These are phyloP conservation scores for Malaclemys terrapin DNA, from an alignment of 2,113 vertebrate species.

Conservation along the genomic window DNA sequence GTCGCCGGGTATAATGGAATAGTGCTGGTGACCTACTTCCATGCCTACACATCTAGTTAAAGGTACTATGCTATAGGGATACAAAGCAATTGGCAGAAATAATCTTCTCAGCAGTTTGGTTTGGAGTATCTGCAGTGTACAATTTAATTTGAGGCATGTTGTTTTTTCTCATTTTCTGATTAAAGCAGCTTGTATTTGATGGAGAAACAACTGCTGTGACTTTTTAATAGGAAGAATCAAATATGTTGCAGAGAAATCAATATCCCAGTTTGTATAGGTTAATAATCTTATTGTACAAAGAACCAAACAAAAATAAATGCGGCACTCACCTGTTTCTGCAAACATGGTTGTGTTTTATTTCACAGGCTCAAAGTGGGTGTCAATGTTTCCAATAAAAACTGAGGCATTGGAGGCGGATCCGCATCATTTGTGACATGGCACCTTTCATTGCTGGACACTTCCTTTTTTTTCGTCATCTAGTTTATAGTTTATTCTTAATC, in stretches of 20 bases:
- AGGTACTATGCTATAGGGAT: background rate
- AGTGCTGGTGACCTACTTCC: conserved; percentile 18
- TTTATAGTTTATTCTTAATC: background rate
- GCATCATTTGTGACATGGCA: background rate
- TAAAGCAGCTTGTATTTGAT: background rate
- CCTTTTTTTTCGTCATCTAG: background rate
- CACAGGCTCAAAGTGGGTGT: background rate
- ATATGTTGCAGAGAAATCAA: background rate
- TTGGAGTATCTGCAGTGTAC: background rate
- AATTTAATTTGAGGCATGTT: background rate
- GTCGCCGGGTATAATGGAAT: background rate
- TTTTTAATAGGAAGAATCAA: conserved; percentile 14
- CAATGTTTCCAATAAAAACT: background rate
- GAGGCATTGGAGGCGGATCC: background rate
- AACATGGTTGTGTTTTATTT: background rate
- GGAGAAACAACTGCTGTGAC: background rate
- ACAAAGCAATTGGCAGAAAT: conserved; percentile 38
- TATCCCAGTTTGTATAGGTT: background rate
- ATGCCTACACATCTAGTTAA: background rate
- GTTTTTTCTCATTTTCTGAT: conserved; percentile 51
- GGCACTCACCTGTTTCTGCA: fast-evolving
- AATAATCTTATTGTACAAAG: background rate
- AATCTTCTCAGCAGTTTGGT: background rate
- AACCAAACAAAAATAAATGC: background rate
- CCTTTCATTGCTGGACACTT: background rate